A percentile compares a stretch with the other conserved stretches of the same genome.
Conservation (phyloP, 2,888 invertebrate genomes). For the Galeopsomyia nigrocyanea region DNA sequence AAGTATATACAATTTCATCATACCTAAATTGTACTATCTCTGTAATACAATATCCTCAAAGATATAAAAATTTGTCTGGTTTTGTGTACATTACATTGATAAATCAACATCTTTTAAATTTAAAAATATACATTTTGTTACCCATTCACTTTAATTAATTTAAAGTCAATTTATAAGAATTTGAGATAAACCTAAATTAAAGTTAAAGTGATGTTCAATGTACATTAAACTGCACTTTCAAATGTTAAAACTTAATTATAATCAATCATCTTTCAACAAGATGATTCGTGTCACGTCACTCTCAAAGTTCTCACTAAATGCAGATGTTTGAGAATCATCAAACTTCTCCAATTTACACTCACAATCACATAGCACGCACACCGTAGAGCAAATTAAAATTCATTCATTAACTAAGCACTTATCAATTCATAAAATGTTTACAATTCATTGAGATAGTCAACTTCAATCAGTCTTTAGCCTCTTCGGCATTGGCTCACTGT, state of each 20-base stretch:
- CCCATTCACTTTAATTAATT: not conserved
- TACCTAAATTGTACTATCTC: conserved; percentile 31
- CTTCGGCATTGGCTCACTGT: conserved; percentile 85
- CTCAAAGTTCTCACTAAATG: conserved; percentile 37
- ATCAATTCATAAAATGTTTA: conserved; percentile 14
- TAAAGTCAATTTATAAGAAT: conserved; percentile 5
- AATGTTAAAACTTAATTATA: conserved; percentile 29
- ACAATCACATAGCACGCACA: conserved; percentile 4
- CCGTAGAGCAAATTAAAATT: conserved; percentile 9
- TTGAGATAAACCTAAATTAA: conserved; percentile 17
- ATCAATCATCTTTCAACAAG: conserved; percentile 6
- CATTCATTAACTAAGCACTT: conserved; percentile 16
- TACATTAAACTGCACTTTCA: conserved; percentile 21
- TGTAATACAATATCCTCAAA: conserved; percentile 30
- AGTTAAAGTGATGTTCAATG: conserved; percentile 12
- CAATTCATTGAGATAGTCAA: conserved; percentile 13
- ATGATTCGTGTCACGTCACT: conserved; percentile 15
- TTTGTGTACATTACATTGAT: conserved; percentile 16
- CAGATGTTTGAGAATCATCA: conserved; percentile 9
- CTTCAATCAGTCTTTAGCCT: conserved; percentile 82
- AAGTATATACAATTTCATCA: conserved; percentile 43
- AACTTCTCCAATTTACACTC: conserved; percentile 6
- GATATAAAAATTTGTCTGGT: conserved; percentile 3
- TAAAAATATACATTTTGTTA: conserved; percentile 15
- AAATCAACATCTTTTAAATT: conserved; percentile 11